Evolutionary conservation across 2,113 vertebrate genomes (phyloP).

Genomic region (Lophotis ruficrista): DNA sequence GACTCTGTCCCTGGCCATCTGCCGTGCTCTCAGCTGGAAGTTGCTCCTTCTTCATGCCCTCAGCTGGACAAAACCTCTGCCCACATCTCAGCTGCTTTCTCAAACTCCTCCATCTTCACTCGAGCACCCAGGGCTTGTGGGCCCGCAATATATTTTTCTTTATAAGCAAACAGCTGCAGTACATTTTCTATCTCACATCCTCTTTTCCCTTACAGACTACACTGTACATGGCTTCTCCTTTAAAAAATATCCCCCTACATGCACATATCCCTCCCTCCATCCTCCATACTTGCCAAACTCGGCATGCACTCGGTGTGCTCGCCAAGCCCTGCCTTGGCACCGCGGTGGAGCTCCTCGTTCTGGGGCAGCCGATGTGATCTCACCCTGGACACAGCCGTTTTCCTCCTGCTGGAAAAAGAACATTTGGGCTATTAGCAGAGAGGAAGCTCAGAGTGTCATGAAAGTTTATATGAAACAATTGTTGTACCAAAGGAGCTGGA

Average conservation of each 20-base stretch:
- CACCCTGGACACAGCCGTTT: constrained; percentile 17
- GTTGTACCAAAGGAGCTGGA: constrained; percentile 54
- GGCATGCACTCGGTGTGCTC: neutral
- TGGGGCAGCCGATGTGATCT: constrained; percentile 20
- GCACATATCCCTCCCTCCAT: neutral
- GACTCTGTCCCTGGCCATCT: neutral
- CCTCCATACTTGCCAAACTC: neutral
- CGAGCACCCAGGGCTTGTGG: neutral
- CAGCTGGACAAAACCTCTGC: neutral
- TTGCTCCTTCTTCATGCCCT: neutral
- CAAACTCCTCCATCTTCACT: neutral
- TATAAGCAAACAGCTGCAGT: neutral
- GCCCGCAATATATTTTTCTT: neutral
- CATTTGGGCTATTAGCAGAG: constrained; percentile 49
- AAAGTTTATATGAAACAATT: constrained; percentile 62
- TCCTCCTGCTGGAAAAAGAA: constrained; percentile 63
- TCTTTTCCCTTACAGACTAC: neutral
- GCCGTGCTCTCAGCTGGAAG: neutral
- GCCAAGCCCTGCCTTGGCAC: neutral
- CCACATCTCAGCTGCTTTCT: neutral
- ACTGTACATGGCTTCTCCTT: neutral
- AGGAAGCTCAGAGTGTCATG: constrained; percentile 66
- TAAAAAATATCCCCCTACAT: neutral
- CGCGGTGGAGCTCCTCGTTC: neutral
- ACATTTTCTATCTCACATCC: neutral